A percentile compares a stretch with the other conserved stretches of the same genome.
These are phyloP conservation scores for Cryptosula pallasiana DNA, from an alignment of 2,888 invertebrate genomes.

Conservation along the genomic window DNA sequence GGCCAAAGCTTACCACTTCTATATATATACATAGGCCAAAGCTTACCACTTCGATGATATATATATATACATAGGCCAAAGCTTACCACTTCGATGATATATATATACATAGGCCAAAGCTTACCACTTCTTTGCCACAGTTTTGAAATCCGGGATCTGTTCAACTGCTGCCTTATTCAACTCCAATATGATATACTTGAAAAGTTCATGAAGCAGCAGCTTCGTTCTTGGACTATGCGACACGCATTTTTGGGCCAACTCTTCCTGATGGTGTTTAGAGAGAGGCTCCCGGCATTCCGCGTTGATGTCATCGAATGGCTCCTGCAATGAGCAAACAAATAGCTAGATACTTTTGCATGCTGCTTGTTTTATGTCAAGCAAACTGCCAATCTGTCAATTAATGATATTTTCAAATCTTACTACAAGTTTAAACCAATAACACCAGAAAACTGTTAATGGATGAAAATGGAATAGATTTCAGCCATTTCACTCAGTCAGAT, in stretches of 20 bases:
- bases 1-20: not conserved
- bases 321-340: no score
- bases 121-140: not conserved
- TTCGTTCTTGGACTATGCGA: not conserved
- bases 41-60: not conserved
- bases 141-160: not conserved
- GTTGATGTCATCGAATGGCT: conserved; percentile 29
- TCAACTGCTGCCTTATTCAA: conserved; percentile 1
- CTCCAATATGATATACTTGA: not conserved
- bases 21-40: not conserved
- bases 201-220: not conserved
- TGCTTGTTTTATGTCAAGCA: no score
- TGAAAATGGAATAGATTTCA: no score
- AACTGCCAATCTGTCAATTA: no score
- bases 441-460: no score
- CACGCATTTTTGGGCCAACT: not conserved
- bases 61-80: not conserved
- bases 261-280: conserved; percentile 19
- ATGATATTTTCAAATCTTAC: no score
- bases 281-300: conserved; percentile 27
- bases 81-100: not conserved
- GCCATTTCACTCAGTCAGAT: no score
- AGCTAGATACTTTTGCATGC: no score
- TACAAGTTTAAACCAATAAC: no score
- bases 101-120: not conserved